Evolutionary conservation across 1,140 invertebrate genomes (phyloP), one percentile per base, ranked within the genome.

Genomic region (Listronotus oregonensis): DNA sequence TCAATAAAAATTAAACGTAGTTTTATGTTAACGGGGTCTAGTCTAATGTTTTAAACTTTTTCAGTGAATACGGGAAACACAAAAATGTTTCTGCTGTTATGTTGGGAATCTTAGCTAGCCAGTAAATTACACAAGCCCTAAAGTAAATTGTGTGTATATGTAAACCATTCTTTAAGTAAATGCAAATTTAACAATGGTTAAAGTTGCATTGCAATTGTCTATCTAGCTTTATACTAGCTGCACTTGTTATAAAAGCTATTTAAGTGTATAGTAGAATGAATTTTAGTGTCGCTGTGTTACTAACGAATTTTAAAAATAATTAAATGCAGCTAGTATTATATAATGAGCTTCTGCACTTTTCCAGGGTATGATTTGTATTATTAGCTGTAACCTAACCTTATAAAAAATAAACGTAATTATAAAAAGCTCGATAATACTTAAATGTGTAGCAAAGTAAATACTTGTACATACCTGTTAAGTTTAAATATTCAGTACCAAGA

Each of bases 111-210:
- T 4, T n/a, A 46, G 47, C 8, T 3, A 27, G 21, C 21, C 21
- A 27, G 9, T 11, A 50, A n/a, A 18, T 50, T 12, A 17, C 3
- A 27, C 10, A 9, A 14, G 1, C 12, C 8, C 17, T 50, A 4
- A 11, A 14, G 47, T 37, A 52, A 21, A 66, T 77, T 82, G 72
- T 83, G 83, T 70, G 85, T 84, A 73, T 79, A 79, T 62, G 82
- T 42, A 76, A 86, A 62, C 11, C 31, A 61, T 17, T 17, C 37
- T 18, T 32, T 18, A 27, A 15, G 17, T 11, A 62, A 47, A 34
- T 14, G 12, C 44, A 49, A 18, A 6, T 11, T 14, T 43, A 32
- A 6, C 32, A 31, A 15, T 31, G 46, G 31, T 61, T 60, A 27
- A 44, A 15, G 42, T 10, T 10, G 11, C 34, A 37, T 10, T 37